These are phyloP conservation scores for Meloidogyne exigua DNA, from an alignment of 1,140 invertebrate genomes.

Conservation along the genomic window DNA sequence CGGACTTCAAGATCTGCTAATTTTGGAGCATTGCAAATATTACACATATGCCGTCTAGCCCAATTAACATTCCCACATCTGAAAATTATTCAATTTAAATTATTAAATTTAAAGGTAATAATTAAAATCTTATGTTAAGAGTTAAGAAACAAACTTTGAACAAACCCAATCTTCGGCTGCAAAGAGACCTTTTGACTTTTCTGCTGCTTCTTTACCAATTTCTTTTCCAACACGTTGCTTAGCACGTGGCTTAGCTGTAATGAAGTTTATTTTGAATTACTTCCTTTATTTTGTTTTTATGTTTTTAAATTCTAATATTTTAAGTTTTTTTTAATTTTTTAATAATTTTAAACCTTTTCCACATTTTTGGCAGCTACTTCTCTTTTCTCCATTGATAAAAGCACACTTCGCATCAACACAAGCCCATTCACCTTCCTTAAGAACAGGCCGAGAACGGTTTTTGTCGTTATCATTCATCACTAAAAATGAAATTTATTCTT, in stretches of 20 bases:
- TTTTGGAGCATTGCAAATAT: conserved; percentile 97
- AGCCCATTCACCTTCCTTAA: conserved; percentile 59
- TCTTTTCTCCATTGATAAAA: conserved; percentile 49
- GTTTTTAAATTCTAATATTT: neutral
- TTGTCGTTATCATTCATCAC: neutral
- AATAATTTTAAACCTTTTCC: conserved; percentile 48
- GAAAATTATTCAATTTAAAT: conserved; percentile 39
- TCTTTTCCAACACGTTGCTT: conserved; percentile 88
- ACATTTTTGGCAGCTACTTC: conserved; percentile 41
- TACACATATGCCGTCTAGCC: conserved; percentile 91
- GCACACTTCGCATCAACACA: conserved; percentile 60
- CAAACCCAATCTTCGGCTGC: conserved; percentile 99
- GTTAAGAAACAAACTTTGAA: conserved; percentile 78
- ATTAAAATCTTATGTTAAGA: too few relatives aligned
- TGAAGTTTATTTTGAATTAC: neutral
- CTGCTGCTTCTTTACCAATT: conserved; percentile 94
- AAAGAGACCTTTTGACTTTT: conserved; percentile 95
- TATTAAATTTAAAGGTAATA: too few relatives aligned
- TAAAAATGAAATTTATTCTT: too few relatives aligned
- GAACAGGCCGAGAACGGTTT: conserved; percentile 21
- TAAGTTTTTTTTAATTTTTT: neutral
- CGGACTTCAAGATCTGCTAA: conserved; percentile 82
- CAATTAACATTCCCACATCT: conserved; percentile 98
- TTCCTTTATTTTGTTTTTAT: neutral
- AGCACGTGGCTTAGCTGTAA: conserved; percentile 48